phyloP scores from a whole-genome alignment of 2,888 invertebrate species.

The Tanytarsus gracilentus region DNA sequence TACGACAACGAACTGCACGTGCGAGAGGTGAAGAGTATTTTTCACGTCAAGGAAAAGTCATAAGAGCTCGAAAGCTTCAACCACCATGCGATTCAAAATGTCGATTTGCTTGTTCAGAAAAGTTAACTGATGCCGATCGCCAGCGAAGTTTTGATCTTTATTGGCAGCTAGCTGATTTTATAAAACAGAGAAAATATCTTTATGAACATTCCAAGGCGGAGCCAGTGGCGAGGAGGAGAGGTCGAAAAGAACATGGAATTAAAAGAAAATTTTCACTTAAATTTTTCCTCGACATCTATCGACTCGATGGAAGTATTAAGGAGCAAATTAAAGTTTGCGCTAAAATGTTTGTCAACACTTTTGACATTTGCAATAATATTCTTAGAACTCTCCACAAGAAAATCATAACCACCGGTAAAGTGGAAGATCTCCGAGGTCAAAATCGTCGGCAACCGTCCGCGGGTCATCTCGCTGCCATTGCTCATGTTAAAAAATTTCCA shows the following conservation, averaged over 20 bases:
- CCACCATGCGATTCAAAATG: neutral
- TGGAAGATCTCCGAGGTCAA: neutral
- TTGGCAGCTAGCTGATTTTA: neutral
- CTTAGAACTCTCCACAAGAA: conserved; percentile 4
- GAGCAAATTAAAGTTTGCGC: neutral
- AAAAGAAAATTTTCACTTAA: neutral
- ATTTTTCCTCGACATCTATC: neutral
- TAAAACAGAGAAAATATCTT: conserved; percentile 5
- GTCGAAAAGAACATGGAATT: neutral
- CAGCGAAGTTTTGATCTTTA: neutral
- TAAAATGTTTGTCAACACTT: neutral
- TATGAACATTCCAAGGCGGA: neutral
- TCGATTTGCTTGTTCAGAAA: neutral
- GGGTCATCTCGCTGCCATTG: neutral
- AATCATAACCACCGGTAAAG: neutral
- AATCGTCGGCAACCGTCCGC: neutral
- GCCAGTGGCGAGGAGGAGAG: neutral
- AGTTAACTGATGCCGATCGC: neutral
- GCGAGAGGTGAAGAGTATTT: neutral
- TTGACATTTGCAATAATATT: conserved; percentile 9
- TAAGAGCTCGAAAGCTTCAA: neutral
- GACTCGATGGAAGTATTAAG: neutral
- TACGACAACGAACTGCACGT: neutral
- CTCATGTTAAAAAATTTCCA: neutral
- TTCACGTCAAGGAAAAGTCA: neutral